Percentiles rank a stretch among this genome's conserved stretches.
Evolutionary conservation across 2,797 vertebrate genomes (phyloP).

Genomic region (Thalassophryne amazonica): DNA sequence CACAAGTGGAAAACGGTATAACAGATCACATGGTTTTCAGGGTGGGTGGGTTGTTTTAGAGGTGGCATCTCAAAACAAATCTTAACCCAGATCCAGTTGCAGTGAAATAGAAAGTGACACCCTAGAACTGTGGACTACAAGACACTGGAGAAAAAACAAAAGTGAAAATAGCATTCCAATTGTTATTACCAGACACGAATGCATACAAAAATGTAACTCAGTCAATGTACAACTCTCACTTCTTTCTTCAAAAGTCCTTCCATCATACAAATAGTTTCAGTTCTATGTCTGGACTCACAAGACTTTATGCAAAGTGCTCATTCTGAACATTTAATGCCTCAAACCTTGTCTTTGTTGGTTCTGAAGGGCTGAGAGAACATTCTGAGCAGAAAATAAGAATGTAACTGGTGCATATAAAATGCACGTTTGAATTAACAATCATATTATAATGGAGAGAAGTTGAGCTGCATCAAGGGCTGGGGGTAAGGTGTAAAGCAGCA

Average conservation of each 20-base stretch:
- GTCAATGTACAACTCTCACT: background rate
- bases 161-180: background rate
- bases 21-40: background rate
- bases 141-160: background rate
- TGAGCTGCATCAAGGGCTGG: too few species aligned
- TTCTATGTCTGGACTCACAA: background rate
- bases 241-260: background rate
- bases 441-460: too few species aligned
- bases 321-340: background rate
- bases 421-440: background rate
- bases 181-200: background rate
- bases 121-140: background rate
- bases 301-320: background rate
- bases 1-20: constrained; percentile 5
- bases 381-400: background rate
- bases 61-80: background rate
- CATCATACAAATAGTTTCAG: background rate
- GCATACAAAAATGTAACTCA: background rate
- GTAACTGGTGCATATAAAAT: background rate
- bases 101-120: constrained; percentile 1
- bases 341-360: background rate
- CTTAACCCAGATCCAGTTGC: background rate
- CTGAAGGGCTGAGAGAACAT: constrained; percentile 3
- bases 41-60: too few species aligned
- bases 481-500: too few species aligned